phyloP scores from a whole-genome alignment of 2,888 invertebrate genomes.

The Parascotia fuliginaria region DNA sequence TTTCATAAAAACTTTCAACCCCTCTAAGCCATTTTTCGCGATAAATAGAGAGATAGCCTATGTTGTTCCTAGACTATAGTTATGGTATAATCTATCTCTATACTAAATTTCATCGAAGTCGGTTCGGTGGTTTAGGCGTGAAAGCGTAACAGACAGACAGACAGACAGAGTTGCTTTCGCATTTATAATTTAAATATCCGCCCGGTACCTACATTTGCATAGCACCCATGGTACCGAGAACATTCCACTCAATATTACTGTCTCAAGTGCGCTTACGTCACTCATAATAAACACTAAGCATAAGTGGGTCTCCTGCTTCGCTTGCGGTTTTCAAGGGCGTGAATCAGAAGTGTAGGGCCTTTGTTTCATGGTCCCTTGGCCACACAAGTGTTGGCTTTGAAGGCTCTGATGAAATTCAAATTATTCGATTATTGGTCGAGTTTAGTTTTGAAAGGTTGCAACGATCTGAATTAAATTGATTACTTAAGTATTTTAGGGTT shows the following conservation, averaged over 20 bases:
- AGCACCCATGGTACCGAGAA: neutral
- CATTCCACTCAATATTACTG: neutral
- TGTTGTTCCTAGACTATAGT: too few species aligned
- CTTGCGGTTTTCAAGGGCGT: conserved; percentile 44
- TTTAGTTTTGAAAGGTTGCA: neutral
- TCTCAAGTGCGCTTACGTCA: conserved; percentile 20
- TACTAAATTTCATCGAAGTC: too few species aligned
- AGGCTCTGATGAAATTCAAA: conserved; percentile 53
- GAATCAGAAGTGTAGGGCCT: conserved; percentile 40
- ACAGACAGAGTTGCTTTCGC: too few species aligned
- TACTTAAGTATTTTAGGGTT: too few species aligned
- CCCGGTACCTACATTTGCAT: neutral
- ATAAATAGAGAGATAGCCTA: too few species aligned
- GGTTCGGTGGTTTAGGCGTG: too few species aligned
- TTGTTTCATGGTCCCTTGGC: conserved; percentile 48
- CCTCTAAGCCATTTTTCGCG: too few species aligned
- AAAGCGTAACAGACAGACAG: too few species aligned
- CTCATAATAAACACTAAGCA: conserved; percentile 19
- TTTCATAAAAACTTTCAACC: too few species aligned
- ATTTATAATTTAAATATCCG: too few species aligned
- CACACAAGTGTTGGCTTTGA: conserved; percentile 46
- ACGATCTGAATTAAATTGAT: too few species aligned
- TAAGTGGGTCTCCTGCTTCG: conserved; percentile 34
- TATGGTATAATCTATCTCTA: too few species aligned
- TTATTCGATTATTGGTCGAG: conserved; percentile 22